These are phyloP conservation scores for Tipula vernalis DNA, from an alignment of 2,888 invertebrate species.

Conservation along the genomic window DNA sequence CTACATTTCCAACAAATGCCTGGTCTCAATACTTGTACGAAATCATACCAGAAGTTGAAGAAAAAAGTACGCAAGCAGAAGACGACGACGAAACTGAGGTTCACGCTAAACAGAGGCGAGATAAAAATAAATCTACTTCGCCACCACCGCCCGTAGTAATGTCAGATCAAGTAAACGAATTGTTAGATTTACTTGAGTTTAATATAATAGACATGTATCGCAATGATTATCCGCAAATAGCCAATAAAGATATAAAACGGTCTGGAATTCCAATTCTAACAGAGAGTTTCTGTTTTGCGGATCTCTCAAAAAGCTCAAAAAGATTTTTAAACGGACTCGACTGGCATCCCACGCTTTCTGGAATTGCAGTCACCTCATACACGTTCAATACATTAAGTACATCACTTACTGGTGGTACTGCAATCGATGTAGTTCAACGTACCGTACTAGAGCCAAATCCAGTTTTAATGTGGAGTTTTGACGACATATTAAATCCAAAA, in stretches of 20 bases:
- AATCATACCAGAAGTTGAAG: slow-evolving; percentile 20
- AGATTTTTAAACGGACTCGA: slow-evolving; percentile 50
- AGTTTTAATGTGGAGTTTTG: slow-evolving; percentile 62
- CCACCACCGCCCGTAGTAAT: slow-evolving; percentile 23
- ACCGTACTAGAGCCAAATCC: slow-evolving; percentile 50
- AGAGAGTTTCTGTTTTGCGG: slow-evolving; percentile 48
- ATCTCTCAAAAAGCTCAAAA: slow-evolving; percentile 47
- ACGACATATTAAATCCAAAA: slow-evolving; percentile 55
- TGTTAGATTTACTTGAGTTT: slow-evolving; percentile 31
- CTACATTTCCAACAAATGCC: slow-evolving; percentile 52
- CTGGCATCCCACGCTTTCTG: slow-evolving; percentile 62
- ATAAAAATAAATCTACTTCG: slow-evolving; percentile 16
- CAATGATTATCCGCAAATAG: slow-evolving; percentile 31
- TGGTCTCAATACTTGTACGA: slow-evolving; percentile 54
- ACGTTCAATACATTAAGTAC: slow-evolving; percentile 39
- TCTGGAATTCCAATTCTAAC: slow-evolving; percentile 28
- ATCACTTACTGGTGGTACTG: slow-evolving; percentile 20
- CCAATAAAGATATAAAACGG: slow-evolving; percentile 22
- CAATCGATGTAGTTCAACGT: slow-evolving; percentile 39
- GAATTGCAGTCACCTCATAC: slow-evolving; percentile 55
- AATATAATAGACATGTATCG: slow-evolving; percentile 36
- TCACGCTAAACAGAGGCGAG: slow-evolving; percentile 11
- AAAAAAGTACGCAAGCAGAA: slow-evolving; percentile 20
- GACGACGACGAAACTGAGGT: slow-evolving; percentile 18
- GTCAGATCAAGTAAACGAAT: slow-evolving; percentile 27